These are phyloP conservation scores for Heliconius congener DNA, from an alignment of 1,140 invertebrate species.

Conservation along the genomic window DNA sequence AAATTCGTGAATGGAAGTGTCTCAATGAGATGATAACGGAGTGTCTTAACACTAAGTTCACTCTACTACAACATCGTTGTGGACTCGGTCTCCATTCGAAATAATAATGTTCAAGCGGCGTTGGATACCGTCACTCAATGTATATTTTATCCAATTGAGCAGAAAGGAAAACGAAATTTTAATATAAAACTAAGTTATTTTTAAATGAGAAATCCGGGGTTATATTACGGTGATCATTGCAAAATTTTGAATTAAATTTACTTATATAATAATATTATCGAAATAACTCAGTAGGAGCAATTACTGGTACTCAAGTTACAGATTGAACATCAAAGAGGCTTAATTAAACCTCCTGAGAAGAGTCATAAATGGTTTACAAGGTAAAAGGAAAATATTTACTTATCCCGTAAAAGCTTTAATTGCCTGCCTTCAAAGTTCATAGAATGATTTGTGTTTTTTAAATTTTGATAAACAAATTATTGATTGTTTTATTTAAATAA, in stretches of 20 bases:
- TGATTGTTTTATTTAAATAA: background rate
- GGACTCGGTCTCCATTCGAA: too few relatives aligned
- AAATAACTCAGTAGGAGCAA: constrained; percentile 59
- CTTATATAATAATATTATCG: constrained; percentile 45
- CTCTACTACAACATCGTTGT: too few relatives aligned
- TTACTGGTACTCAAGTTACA: constrained; percentile 68
- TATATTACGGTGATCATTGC: background rate
- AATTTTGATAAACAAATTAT: background rate
- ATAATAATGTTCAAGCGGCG: too few relatives aligned
- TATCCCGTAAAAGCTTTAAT: constrained; percentile 67
- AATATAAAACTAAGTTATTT: background rate
- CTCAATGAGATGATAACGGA: too few relatives aligned
- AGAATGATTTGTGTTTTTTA: background rate
- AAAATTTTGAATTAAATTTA: constrained; percentile 21
- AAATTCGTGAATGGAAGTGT: too few relatives aligned
- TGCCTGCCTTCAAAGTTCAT: constrained; percentile 57
- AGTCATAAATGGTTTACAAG: constrained; percentile 70
- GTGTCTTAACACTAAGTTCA: too few relatives aligned
- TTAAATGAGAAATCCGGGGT: background rate
- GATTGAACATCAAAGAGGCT: constrained; percentile 77
- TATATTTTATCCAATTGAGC: too few relatives aligned
- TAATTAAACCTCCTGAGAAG: constrained; percentile 72
- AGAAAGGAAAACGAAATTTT: too few relatives aligned
- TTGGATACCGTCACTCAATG: too few relatives aligned
- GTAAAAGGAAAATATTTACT: constrained; percentile 72